Evolutionary conservation across 2,797 vertebrate species (phyloP).

Genomic region (Xenopus petersii): DNA sequence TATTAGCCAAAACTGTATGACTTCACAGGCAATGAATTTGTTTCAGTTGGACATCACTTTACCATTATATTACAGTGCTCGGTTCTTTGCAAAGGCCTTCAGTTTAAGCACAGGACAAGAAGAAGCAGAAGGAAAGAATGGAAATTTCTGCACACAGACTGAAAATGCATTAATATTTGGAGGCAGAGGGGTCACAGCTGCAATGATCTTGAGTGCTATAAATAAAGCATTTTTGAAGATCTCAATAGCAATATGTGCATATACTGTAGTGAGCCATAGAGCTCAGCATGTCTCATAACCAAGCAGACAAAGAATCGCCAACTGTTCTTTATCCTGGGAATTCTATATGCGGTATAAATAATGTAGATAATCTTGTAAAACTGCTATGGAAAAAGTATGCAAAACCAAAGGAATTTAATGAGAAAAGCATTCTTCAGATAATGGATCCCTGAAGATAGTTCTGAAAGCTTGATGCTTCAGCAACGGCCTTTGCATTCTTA

Average conservation of each 20-base stretch:
- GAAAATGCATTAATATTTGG: conserved; percentile 21
- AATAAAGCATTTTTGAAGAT: conserved; percentile 15
- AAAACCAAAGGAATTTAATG: conserved; percentile 6
- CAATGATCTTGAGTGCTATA: neutral
- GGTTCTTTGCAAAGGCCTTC: too few relatives aligned
- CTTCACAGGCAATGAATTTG: too few relatives aligned
- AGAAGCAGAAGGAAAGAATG: neutral
- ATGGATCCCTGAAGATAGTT: too few relatives aligned
- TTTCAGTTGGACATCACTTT: too few relatives aligned
- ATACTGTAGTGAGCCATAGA: conserved; percentile 12
- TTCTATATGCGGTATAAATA: neutral
- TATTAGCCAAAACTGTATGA: too few relatives aligned
- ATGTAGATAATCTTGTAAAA: neutral
- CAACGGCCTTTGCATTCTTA: too few relatives aligned
- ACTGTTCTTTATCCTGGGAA: neutral
- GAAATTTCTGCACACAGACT: conserved; percentile 11
- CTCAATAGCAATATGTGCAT: neutral
- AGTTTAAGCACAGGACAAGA: neutral
- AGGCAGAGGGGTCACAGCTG: conserved; percentile 4
- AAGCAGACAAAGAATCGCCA: conserved; percentile 8
- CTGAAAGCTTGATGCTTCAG: too few relatives aligned
- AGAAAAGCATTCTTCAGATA: conserved; percentile 8
- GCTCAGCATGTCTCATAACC: neutral
- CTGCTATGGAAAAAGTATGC: conserved; percentile 2
- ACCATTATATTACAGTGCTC: too few relatives aligned